Evolutionary conservation across 1,140 invertebrate species (phyloP).

Genomic region (Laupala kohalensis): DNA sequence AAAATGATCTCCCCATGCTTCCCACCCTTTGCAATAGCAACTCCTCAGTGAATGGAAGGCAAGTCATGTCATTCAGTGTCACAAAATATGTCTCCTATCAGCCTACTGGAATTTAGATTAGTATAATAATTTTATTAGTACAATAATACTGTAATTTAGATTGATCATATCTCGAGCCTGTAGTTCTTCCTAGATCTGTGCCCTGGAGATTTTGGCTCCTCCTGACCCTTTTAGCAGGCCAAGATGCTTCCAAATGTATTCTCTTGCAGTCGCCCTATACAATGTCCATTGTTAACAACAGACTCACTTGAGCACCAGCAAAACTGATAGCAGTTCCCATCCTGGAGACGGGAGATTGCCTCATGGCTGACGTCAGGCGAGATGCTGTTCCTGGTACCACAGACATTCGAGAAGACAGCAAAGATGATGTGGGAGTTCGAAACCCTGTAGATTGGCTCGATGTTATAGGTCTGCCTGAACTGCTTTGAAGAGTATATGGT

Average conservation of each 20-base stretch:
- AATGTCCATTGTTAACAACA: background rate
- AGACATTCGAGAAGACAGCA: background rate
- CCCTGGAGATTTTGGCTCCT: background rate
- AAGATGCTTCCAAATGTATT: background rate
- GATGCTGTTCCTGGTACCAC: constrained; percentile 13
- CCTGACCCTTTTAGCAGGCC: background rate
- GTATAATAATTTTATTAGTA: no score
- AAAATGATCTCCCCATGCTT: no score
- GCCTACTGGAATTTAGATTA: no score
- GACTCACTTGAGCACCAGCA: constrained; percentile 4
- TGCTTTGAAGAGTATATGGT: constrained; percentile 5
- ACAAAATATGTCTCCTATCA: no score
- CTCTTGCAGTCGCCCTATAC: background rate
- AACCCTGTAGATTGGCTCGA: background rate
- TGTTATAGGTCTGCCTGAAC: background rate
- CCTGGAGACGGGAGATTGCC: background rate
- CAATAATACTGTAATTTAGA: background rate
- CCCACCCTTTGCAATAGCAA: no score
- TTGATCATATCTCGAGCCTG: background rate
- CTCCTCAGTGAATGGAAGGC: no score
- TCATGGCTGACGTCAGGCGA: constrained; percentile 16
- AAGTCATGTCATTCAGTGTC: no score
- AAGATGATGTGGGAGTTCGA: constrained; percentile 1
- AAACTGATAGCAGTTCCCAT: background rate
- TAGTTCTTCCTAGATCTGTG: background rate